These are phyloP conservation scores for Propsilocerus akamusi DNA, from an alignment of 1,140 invertebrate genomes.

Conservation along the genomic window DNA sequence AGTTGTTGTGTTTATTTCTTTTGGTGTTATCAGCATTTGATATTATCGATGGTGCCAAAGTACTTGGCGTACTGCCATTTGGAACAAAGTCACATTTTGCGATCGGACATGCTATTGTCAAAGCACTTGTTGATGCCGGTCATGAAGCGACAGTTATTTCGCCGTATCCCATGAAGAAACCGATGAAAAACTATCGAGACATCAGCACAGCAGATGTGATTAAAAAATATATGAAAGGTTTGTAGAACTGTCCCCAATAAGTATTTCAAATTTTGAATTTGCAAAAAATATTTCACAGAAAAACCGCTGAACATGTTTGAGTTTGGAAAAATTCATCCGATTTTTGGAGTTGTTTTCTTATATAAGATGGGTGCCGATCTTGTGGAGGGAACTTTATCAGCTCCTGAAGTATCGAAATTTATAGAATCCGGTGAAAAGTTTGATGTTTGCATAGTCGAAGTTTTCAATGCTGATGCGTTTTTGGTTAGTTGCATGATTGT, in stretches of 20 bases:
- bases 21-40: background rate
- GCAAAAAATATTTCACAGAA: background rate
- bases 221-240: background rate
- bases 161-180: slow-evolving; percentile 19
- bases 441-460: slow-evolving; percentile 10
- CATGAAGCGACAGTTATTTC: slow-evolving; percentile 28
- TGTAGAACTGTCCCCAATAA: background rate
- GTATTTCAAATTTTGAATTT: background rate
- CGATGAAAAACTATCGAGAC: slow-evolving; percentile 16
- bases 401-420: slow-evolving; percentile 5
- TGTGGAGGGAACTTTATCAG: background rate
- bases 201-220: slow-evolving; percentile 7
- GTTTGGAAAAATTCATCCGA: background rate
- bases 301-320: background rate
- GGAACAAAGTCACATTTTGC: slow-evolving; percentile 33
- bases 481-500: too few relatives aligned
- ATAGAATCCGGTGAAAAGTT: slow-evolving; percentile 10
- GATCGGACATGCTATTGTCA: slow-evolving; percentile 27
- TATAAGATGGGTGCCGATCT: background rate
- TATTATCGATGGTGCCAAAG: background rate
- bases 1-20: background rate
- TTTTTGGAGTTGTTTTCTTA: background rate
- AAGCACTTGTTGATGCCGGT: slow-evolving; percentile 22
- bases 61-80: slow-evolving; percentile 25
- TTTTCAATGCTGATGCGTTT: background rate